phyloP scores from a whole-genome alignment of 2,888 invertebrate species.

The Synanthedon andrenaeformis region DNA sequence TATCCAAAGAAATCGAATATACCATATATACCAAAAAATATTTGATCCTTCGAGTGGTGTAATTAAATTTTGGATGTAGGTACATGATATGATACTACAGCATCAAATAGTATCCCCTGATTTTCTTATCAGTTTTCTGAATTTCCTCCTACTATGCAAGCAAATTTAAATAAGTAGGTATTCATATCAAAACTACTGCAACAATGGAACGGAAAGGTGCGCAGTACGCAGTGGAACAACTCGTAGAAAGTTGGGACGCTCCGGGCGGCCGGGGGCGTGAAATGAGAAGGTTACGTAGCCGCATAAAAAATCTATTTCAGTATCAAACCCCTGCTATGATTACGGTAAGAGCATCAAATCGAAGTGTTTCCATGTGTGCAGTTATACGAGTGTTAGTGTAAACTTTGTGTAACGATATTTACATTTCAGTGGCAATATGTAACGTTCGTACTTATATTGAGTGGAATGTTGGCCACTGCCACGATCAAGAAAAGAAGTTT shows the following conservation, averaged over 20 bases:
- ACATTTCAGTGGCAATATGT: conserved; percentile 49
- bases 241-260: conserved; percentile 15
- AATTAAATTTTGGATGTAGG: too few relatives aligned
- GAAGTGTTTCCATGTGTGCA: conserved; percentile 11
- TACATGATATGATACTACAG: too few relatives aligned
- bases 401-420: conserved; percentile 8
- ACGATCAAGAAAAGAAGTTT: conserved; percentile 76
- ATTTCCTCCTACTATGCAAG: too few relatives aligned
- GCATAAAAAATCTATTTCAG: conserved; percentile 30
- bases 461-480: conserved; percentile 37
- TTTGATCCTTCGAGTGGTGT: too few relatives aligned
- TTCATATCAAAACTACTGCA: too few relatives aligned
- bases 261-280: conserved; percentile 34
- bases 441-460: conserved; percentile 42
- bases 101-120: too few relatives aligned
- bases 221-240: background rate
- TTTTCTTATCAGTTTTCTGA: too few relatives aligned
- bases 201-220: background rate
- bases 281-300: conserved; percentile 31
- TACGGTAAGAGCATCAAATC: conserved; percentile 35
- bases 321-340: conserved; percentile 50
- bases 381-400: conserved; percentile 17
- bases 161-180: too few relatives aligned
- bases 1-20: too few relatives aligned
- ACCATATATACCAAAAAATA: too few relatives aligned